Evolutionary conservation across 1,140 invertebrate species (phyloP).

Genomic region (Pseudomyrmex flavicornis): DNA sequence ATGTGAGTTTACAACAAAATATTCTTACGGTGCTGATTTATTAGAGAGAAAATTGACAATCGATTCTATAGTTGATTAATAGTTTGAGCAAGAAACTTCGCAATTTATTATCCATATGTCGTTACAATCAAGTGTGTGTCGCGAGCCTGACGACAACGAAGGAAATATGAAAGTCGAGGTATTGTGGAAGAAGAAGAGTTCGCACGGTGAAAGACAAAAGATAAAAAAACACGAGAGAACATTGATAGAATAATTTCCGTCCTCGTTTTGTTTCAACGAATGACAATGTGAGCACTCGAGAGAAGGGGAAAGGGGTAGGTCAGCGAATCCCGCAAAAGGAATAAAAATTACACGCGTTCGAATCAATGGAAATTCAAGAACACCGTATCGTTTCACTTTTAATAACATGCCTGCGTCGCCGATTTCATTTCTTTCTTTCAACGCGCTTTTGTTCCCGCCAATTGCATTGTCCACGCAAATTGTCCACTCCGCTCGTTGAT

Average conservation of each 20-base stretch:
- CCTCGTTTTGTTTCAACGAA: conserved; percentile 45
- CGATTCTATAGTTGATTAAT: conserved; percentile 24
- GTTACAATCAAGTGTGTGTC: conserved; percentile 43
- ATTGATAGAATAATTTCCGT: conserved; percentile 58
- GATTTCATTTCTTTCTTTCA: conserved; percentile 54
- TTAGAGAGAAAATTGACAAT: conserved; percentile 36
- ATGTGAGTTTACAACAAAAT: neutral
- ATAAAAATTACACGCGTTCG: conserved; percentile 58
- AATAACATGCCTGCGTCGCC: conserved; percentile 51
- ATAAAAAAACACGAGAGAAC: conserved; percentile 5
- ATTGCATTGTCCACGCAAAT: conserved; percentile 60
- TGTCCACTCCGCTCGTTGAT: conserved; percentile 53
- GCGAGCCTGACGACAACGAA: conserved; percentile 49
- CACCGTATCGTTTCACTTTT: conserved; percentile 52
- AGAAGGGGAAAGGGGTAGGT: neutral
- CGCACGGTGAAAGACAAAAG: conserved; percentile 3
- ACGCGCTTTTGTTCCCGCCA: conserved; percentile 53
- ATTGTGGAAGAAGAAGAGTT: conserved; percentile 45
- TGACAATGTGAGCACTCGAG: conserved; percentile 49
- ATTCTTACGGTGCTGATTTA: conserved; percentile 13
- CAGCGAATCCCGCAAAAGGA: conserved; percentile 42
- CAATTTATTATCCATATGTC: conserved; percentile 53
- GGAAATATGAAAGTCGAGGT: conserved; percentile 34
- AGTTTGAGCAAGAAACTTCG: conserved; percentile 27
- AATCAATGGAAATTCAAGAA: conserved; percentile 58